Evolutionary conservation across 1,140 invertebrate genomes (phyloP).

Genomic region (Drosophila sulfurigaster): DNA sequence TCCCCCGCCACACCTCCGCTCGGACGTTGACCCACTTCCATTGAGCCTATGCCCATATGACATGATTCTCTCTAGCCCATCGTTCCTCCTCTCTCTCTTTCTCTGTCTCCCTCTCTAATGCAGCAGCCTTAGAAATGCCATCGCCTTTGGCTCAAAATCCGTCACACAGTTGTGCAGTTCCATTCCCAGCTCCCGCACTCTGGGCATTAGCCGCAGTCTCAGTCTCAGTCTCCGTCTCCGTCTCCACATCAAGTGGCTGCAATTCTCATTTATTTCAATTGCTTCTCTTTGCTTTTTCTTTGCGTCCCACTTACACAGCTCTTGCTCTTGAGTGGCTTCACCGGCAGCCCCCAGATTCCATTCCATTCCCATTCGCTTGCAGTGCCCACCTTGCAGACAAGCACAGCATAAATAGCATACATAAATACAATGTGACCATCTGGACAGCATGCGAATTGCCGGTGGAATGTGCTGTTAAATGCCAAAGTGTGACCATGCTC

Average conservation of each 20-base stretch:
- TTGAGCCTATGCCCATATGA: conserved; percentile 37
- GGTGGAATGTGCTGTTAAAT: conserved; percentile 2
- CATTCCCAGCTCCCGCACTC: conserved; percentile 15
- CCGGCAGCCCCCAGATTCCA: neutral
- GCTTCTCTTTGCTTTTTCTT: conserved; percentile 19
- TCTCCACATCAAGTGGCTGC: conserved; percentile 9
- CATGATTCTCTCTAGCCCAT: conserved; percentile 9
- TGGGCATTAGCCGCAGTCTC: conserved; percentile 48
- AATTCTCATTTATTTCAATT: conserved; percentile 24
- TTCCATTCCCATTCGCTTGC: neutral
- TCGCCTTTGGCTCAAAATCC: neutral
- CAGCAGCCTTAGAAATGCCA: conserved; percentile 73
- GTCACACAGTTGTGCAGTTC: conserved; percentile 13
- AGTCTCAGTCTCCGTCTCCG: neutral
- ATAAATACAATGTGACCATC: neutral
- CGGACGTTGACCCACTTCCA: conserved; percentile 73
- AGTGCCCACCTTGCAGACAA: conserved; percentile 5
- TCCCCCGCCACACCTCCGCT: conserved; percentile 8
- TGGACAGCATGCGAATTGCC: conserved; percentile 9
- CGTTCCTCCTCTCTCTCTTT: neutral
- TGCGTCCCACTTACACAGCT: conserved; percentile 14
- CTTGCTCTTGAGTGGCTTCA: conserved; percentile 56
- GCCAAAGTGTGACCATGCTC: conserved; percentile 2
- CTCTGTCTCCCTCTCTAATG: conserved; percentile 24
- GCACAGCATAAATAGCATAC: neutral